These are phyloP conservation scores for Steatocranus sp. DNA, from an alignment of 2,797 vertebrate species.

Conservation along the genomic window DNA sequence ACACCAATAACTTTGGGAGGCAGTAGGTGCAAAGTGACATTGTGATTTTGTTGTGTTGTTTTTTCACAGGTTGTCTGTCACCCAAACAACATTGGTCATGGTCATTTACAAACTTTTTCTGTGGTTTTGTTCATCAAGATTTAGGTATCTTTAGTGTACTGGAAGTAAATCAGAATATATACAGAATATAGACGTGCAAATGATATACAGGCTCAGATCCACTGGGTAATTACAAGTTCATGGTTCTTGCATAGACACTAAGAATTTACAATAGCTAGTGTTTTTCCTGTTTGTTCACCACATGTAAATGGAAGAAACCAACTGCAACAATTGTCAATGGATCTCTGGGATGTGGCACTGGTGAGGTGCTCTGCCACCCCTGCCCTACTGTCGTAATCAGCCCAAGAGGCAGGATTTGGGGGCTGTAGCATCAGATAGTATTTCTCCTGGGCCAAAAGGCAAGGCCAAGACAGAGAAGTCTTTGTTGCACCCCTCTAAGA, in stretches of 20 bases:
- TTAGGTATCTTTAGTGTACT: neutral
- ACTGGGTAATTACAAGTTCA: neutral
- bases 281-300: neutral
- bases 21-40: fast-evolving
- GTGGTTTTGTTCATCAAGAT: neutral
- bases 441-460: conserved; percentile 72
- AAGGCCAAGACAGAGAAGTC: conserved; percentile 69
- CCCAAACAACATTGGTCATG: neutral
- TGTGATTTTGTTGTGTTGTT: neutral
- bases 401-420: conserved; percentile 66
- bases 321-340: conserved; percentile 40
- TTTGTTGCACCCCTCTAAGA: conserved; percentile 70
- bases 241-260: neutral
- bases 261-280: neutral
- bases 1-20: neutral
- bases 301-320: conserved; percentile 22
- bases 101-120: neutral
- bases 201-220: neutral
- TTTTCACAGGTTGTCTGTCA: neutral
- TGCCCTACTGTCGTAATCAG: conserved; percentile 63
- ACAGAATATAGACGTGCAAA: neutral
- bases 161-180: neutral
- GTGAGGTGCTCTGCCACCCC: conserved; percentile 31
- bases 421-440: conserved; percentile 63
- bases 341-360: conserved; percentile 36